Base-by-base conservation (phyloP, 2,888 invertebrate genomes). In the Hecatera dysodea region DNA sequence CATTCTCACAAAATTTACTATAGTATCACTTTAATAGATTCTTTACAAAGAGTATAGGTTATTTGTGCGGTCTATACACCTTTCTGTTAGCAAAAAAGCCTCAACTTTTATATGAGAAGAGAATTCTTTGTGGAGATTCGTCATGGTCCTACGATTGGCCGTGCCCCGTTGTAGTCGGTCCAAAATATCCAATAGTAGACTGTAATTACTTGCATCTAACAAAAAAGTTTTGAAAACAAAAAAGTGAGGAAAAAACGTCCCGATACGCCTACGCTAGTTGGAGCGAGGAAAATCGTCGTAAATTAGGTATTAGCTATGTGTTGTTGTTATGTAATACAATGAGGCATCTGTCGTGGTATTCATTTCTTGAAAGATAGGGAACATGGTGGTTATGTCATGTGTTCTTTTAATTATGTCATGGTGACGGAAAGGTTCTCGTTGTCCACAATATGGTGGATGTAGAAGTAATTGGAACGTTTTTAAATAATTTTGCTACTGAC, bases 211-310 rank as follows among this genome's bases (percentile, higher is more conserved):
- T 89, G 88, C 87, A 87, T 87, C 87, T 50, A 19, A 87, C 84
- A 86, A 90, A 91, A 92, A 91, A 91, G 89, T 88, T 90, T 87
- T 85, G 82, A 69, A 78, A 72, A 76, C 75, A 78, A 80, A 84
- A 83, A 79, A 82, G 67, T 71, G 75, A 67, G 46, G 57, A 85
- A 85, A 88, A 87, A 89, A 87, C 82, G 8, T 46, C 9, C 60
- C 72, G 86, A 80, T 79, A 86, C 83, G 83, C 77, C 81, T 71
- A 72, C 70, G 78, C 75, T 83, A 89, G 90, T 84, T 86, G 87
- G 86, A 87, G 90, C 93, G 93, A 89, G 87, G 93, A 92, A 91
- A 94, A 94, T 94, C 87, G 93, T 71, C 72, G 88, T 93, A 93
- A 93, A 94, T 93, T 93, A 85, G 85, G 88, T 88, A 86, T 86